Evolutionary conservation across 1,140 invertebrate genomes (phyloP), one percentile per base, ranked within the genome.

Genomic region (Drosophila elegans): DNA sequence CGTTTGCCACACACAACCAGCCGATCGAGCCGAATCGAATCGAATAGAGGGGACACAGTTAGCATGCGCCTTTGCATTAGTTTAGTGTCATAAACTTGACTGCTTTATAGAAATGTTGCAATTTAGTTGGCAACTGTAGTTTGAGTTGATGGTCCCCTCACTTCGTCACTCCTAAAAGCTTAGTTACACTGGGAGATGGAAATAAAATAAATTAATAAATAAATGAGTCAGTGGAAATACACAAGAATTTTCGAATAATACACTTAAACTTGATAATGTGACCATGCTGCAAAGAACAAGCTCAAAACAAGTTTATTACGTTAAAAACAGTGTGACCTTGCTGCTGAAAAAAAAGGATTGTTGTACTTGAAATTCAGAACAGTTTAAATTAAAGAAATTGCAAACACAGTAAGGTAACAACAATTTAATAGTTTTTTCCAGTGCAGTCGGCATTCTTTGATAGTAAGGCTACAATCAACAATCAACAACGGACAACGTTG

Each of bases 41-140:
- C 54, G 34, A 36, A 57, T 44, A 16, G 66, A 27, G 51, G 48
- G 54, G 59, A 52, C 63, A 69, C 78, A 63, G 73, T 85, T 76
- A 84, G 61, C 72, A 63, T 66, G 53, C 56, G 39, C 56, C 68
- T 81, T 80, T 78, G 74, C 69, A 83, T 83, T 79, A 79, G 75
- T 85, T 85, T 80, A 69, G 67, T 69, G 74, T 49, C 75, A 81
- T 86, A 81, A 85, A 84, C 74, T 78, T 67, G 78, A 73, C 71
- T 75, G 64, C 78, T 85, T 78, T 74, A 86, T 86, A 78, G 64
- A 85, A 77, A 69, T 83, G 63, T 66, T 74, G 80, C 80, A 83
- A 82, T 82, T 78, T 60, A 83, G 63, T 67, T 45, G 52, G 66
- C 48, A 67, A 74, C 60, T 63, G 57, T 49, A 59, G 61, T 67